phyloP scores from a whole-genome alignment of 1,140 invertebrate genomes.

The Spodoptera litura region DNA sequence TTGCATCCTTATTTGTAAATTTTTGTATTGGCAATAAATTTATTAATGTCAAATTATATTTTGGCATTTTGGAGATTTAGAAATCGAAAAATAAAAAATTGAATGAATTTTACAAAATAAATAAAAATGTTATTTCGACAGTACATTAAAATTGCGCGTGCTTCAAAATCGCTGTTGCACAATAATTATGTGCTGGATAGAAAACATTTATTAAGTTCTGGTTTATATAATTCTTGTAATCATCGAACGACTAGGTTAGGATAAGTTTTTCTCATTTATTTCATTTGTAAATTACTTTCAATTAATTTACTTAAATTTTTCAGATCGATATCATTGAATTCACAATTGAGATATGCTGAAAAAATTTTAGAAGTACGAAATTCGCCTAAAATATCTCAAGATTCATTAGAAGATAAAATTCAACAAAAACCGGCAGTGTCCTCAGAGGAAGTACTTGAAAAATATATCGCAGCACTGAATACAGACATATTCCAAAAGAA shows the following conservation, averaged over 20 bases:
- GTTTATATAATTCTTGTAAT: slow-evolving; percentile 19
- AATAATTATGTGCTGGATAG: slow-evolving; percentile 55
- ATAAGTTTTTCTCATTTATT: slow-evolving; percentile 1
- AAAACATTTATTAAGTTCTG: slow-evolving; percentile 23
- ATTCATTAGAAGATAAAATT: slow-evolving; percentile 4
- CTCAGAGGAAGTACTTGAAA: slow-evolving; percentile 72
- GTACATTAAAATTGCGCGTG: slow-evolving; percentile 61
- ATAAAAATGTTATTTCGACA: slow-evolving; percentile 64
- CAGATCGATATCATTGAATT: slow-evolving; percentile 24
- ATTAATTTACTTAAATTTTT: slow-evolving; percentile 6
- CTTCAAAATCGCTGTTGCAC: slow-evolving; percentile 51
- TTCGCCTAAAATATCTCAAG: background rate
- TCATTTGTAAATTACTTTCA: background rate
- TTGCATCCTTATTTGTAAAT: background rate
- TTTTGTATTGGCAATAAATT: background rate
- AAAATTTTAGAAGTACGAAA: background rate
- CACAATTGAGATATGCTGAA: background rate
- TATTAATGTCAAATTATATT: background rate
- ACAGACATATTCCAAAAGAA: slow-evolving; percentile 78
- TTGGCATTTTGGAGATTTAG: slow-evolving; percentile 22
- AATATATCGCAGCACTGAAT: slow-evolving; percentile 71
- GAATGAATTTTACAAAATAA: slow-evolving; percentile 17
- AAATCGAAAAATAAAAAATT: slow-evolving; percentile 10
- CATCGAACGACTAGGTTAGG: slow-evolving; percentile 30
- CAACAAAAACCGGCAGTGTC: slow-evolving; percentile 46